Conservation (phyloP, 2,888 invertebrate genomes). For the Acleris emargana region DNA sequence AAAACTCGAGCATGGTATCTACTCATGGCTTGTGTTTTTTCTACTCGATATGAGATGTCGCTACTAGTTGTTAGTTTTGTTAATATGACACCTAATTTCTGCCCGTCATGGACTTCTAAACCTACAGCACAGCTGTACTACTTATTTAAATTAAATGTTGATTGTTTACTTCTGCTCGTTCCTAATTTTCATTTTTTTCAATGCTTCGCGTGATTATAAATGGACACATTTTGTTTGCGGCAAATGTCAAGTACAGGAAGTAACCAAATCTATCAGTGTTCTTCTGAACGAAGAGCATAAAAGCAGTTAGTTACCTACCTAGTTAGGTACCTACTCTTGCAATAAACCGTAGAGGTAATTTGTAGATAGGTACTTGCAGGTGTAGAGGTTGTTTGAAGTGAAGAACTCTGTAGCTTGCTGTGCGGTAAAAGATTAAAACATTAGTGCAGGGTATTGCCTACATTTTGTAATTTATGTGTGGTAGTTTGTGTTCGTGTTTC, state of each 20-base stretch:
- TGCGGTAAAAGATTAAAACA: slow-evolving; percentile 17
- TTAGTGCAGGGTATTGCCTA: slow-evolving; percentile 29
- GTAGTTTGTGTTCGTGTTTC: slow-evolving; percentile 31
- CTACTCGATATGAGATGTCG: slow-evolving; percentile 3
- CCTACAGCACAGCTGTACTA: too few relatives aligned
- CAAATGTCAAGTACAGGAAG: too few relatives aligned
- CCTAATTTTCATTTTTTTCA: too few relatives aligned
- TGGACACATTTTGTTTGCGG: too few relatives aligned
- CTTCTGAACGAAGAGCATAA: too few relatives aligned
- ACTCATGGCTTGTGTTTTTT: background rate
- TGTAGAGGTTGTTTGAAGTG: slow-evolving; percentile 6
- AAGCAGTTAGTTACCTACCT: background rate
- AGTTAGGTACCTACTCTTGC: background rate
- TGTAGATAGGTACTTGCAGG: slow-evolving; percentile 9
- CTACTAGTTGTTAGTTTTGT: background rate
- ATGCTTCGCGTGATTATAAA: too few relatives aligned
- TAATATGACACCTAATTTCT: too few relatives aligned
- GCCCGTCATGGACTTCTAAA: too few relatives aligned
- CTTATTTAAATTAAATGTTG: too few relatives aligned
- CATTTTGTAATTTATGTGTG: slow-evolving; percentile 29
- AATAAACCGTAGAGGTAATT: background rate
- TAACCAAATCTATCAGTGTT: too few relatives aligned
- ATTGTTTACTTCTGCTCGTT: too few relatives aligned
- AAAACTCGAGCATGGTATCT: too few relatives aligned
- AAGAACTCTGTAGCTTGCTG: slow-evolving; percentile 15